Conservation (phyloP, 2,797 vertebrate genomes). For the Coregonus sp. region DNA sequence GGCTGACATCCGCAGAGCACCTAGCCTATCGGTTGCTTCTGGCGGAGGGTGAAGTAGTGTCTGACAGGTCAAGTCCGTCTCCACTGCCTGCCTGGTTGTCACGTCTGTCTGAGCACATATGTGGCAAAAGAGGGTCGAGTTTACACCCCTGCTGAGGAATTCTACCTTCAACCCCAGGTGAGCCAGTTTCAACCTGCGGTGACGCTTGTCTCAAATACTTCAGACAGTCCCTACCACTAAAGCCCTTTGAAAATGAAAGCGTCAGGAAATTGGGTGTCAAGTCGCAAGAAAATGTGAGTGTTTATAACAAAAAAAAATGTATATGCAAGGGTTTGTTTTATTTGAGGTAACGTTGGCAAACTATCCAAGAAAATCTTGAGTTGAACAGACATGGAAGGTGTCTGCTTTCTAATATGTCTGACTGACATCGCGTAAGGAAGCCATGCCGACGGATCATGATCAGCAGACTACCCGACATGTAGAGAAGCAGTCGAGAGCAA, state of each 20-base stretch:
- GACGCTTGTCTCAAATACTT: slow-evolving; percentile 53
- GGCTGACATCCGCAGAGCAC: not conserved
- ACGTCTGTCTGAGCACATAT: slow-evolving; percentile 35
- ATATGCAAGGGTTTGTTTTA: not conserved
- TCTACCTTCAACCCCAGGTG: too few species aligned
- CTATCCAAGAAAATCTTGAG: not conserved
- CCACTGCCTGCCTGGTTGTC: not conserved
- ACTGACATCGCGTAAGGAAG: slow-evolving; percentile 21
- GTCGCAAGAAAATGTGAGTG: too few species aligned
- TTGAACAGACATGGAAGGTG: not conserved
- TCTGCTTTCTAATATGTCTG: slow-evolving; percentile 21
- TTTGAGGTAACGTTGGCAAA: not conserved
- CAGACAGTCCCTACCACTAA: slow-evolving; percentile 24
- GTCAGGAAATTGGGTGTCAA: not conserved
- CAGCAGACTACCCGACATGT: slow-evolving; percentile 56
- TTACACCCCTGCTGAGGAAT: too few species aligned
- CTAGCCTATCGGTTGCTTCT: not conserved
- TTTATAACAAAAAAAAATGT: too few species aligned
- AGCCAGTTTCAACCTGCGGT: slow-evolving; percentile 76
- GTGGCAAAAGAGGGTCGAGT: slow-evolving; percentile 48
- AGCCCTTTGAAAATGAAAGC: slow-evolving; percentile 26
- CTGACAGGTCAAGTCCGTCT: slow-evolving; percentile 41
- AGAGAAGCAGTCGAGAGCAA: slow-evolving; percentile 45
- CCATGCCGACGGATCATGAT: slow-evolving; percentile 53
- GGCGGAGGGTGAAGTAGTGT: not conserved